Conservation (phyloP, 2,113 vertebrate species). For the Microtus montanus region DNA sequence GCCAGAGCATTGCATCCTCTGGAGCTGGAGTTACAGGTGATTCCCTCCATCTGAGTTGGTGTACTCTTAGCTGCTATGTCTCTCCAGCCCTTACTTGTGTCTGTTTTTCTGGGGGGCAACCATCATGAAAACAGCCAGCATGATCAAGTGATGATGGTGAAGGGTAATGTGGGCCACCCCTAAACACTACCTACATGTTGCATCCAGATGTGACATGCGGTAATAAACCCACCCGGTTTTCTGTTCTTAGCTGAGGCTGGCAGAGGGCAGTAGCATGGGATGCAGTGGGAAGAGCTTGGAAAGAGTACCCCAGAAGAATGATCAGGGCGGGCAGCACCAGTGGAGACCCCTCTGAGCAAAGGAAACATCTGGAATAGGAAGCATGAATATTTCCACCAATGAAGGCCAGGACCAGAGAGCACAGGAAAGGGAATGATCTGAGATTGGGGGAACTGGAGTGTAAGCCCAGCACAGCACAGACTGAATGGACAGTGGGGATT, state of each 20-base stretch:
- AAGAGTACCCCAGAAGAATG: constrained; percentile 7
- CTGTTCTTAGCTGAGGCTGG: neutral
- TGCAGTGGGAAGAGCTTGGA: neutral
- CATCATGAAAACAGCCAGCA: neutral
- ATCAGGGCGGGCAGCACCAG: neutral
- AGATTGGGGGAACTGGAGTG: neutral
- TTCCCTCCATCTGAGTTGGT: neutral
- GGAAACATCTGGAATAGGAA: neutral
- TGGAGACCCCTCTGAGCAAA: constrained; percentile 25
- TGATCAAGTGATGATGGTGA: neutral
- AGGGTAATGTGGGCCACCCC: neutral
- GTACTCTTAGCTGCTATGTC: neutral
- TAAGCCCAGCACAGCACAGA: neutral
- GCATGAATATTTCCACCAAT: neutral
- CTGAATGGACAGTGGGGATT: neutral
- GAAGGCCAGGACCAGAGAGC: neutral
- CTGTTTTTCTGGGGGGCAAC: neutral
- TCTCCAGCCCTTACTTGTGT: neutral
- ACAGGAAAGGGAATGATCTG: neutral
- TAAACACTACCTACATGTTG: neutral
- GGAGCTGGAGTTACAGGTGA: neutral
- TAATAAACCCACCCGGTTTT: neutral
- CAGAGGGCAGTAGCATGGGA: neutral
- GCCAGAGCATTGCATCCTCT: neutral
- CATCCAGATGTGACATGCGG: neutral